Conservation (phyloP, 2,113 vertebrate species). For the Talpa occidentalis region DNA sequence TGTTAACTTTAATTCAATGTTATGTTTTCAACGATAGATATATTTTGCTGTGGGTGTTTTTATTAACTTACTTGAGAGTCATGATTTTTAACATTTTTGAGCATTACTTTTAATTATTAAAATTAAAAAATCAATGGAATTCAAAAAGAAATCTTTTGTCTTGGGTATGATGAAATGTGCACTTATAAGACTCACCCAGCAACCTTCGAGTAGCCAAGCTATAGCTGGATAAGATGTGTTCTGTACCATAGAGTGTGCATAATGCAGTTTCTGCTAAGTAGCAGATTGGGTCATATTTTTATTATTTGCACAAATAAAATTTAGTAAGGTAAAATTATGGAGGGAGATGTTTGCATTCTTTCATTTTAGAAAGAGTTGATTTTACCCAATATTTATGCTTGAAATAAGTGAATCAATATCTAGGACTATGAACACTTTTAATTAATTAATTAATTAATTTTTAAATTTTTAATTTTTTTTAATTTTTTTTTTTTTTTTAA, state of each 20-base stretch:
- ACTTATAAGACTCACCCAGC: not conserved
- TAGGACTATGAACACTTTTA: not conserved
- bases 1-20: not conserved
- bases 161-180: not conserved
- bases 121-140: not conserved
- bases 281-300: not conserved
- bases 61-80: not conserved
- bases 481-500: too few relatives aligned
- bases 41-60: not conserved
- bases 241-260: not conserved
- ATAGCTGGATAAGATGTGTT: not conserved
- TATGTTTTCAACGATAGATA: not conserved
- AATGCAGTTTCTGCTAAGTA: not conserved
- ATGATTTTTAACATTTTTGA: not conserved
- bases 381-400: conserved; percentile 31
- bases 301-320: not conserved
- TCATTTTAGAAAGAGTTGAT: not conserved
- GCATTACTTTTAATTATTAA: not conserved
- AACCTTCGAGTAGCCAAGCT: not conserved
- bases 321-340: conserved; percentile 22
- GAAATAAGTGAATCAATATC: conserved; percentile 23
- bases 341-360: not conserved
- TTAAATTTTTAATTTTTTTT: too few relatives aligned
- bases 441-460: too few relatives aligned
- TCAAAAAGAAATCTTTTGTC: not conserved